Evolutionary conservation across 2,888 invertebrate species (phyloP).

Genomic region (Agrochola lychnidis): DNA sequence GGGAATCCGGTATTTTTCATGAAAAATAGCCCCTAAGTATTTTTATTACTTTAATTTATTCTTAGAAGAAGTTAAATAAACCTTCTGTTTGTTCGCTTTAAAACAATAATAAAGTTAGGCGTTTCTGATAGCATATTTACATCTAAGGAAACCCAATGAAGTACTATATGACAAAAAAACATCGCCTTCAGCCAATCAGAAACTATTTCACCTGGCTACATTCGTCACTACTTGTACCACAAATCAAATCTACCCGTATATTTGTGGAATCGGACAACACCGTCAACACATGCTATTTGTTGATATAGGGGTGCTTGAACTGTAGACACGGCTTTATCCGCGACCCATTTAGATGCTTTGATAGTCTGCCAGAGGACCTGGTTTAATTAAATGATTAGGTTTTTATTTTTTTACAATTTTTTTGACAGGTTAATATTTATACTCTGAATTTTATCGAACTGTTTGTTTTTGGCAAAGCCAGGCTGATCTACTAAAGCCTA

Average conservation of each 20-base stretch:
- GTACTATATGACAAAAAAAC: not conserved
- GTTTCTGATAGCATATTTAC: not conserved
- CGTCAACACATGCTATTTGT: slow-evolving; percentile 38
- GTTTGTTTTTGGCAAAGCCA: not conserved
- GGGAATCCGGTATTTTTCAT: not conserved
- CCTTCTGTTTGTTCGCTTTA: too few species aligned
- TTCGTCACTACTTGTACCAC: slow-evolving; percentile 19
- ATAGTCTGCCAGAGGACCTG: slow-evolving; percentile 45
- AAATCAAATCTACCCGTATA: slow-evolving; percentile 33
- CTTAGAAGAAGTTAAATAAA: not conserved
- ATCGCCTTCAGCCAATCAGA: not conserved
- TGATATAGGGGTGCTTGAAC: slow-evolving; percentile 57
- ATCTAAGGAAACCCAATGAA: not conserved
- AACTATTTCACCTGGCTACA: not conserved
- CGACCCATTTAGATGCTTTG: slow-evolving; percentile 54
- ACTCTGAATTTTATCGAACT: not conserved
- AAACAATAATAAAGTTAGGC: too few species aligned
- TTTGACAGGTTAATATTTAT: not conserved
- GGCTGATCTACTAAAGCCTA: not conserved
- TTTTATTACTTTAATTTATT: not conserved
- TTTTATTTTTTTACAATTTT: not conserved
- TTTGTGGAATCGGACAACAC: slow-evolving; percentile 29
- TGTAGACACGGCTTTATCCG: slow-evolving; percentile 31
- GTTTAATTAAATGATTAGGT: slow-evolving; percentile 31
- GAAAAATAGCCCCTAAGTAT: not conserved